Conservation (phyloP, 2,888 invertebrate species). For the Anoncus sp. region DNA sequence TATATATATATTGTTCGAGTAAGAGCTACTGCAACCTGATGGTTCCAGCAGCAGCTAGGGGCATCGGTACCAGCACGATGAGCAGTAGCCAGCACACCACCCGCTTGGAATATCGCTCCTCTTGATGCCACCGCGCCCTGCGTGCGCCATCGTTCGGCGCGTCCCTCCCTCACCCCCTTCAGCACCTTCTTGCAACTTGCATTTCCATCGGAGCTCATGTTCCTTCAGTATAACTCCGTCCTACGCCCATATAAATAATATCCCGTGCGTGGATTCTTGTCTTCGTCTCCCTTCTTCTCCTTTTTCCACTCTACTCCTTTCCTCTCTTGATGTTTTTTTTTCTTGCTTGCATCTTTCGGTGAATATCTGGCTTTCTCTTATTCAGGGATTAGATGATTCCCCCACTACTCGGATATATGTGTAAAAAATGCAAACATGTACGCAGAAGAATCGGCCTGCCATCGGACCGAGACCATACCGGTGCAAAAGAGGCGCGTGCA, state of each 20-base stretch:
- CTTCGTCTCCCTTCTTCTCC: slow-evolving; percentile 20
- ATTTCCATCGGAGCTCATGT: slow-evolving; percentile 60
- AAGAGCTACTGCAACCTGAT: slow-evolving; percentile 47
- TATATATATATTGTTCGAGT: slow-evolving; percentile 32
- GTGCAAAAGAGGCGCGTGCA: slow-evolving; percentile 48
- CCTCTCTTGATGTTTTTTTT: slow-evolving; percentile 16
- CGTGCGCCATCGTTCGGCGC: slow-evolving; percentile 67
- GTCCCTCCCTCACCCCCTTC: slow-evolving; percentile 57
- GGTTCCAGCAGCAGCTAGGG: slow-evolving; percentile 48
- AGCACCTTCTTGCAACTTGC: slow-evolving; percentile 62
- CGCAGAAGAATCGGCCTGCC: slow-evolving; percentile 43
- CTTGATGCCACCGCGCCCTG: slow-evolving; percentile 69
- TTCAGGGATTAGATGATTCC: slow-evolving; percentile 60
- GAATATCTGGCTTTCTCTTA: slow-evolving; percentile 47
- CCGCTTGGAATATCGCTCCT: slow-evolving; percentile 65
- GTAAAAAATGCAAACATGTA: slow-evolving; percentile 21
- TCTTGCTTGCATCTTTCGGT: slow-evolving; percentile 31
- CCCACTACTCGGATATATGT: background rate
- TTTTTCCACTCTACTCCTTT: slow-evolving; percentile 12
- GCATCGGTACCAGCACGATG: slow-evolving; percentile 56
- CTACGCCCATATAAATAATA: slow-evolving; percentile 80
- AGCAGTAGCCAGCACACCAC: slow-evolving; percentile 50
- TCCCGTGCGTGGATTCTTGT: slow-evolving; percentile 71
- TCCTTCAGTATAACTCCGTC: slow-evolving; percentile 60
- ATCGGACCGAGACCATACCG: slow-evolving; percentile 37